Evolutionary conservation across 2,113 vertebrate species (phyloP), one percentile per base, ranked within the genome.

Genomic region (Saguinus midas): DNA sequence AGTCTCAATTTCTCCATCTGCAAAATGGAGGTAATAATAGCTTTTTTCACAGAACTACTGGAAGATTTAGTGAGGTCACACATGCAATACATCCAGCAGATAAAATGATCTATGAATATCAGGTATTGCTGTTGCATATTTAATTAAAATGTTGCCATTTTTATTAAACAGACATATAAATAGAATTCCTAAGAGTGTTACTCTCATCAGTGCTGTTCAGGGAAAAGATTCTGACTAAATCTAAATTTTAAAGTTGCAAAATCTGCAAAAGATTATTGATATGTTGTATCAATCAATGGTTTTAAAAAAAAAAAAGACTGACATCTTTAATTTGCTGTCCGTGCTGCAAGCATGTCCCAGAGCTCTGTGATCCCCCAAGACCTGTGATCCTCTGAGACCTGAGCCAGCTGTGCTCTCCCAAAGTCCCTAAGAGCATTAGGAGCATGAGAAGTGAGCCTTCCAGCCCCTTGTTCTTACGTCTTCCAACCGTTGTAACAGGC

Each of bases 191-290:
- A 43, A 93, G 61, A 94, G 37, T 12, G 61, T 64, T 92, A 35
- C 29, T 52, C 55, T 83, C 86, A n/a, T 87, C 90, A 95, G 75
- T 94, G 29, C 70, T n/a, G 29, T 45, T 94, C 91, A 96, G 25
- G 87, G 48, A 85, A 93, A 95, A 94, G 58, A 87, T 86, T 68
- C 48, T 81, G 48, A 92, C 29, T 94, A 91, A 86, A 91, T 90
- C 35, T 84, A 48, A 83, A 96, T 94, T 55, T 32, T 37, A 13
- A 95, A 92, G 80, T 61, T 79, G 61, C 52, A 43, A 96, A 82
- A 91, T 93, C 79, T 83, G 37, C 45, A 89, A 88, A 95, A 92
- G 48, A 48, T 64, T 64, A 12, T 64, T 64, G 27, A 29, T 25
- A 16, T 55, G 9, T 79, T 48, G 66, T 87, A 80, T 8, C 61